A percentile compares a stretch with the other conserved stretches of the same genome.
Evolutionary conservation across 2,113 vertebrate genomes (phyloP).

Genomic region (Otis tarda): DNA sequence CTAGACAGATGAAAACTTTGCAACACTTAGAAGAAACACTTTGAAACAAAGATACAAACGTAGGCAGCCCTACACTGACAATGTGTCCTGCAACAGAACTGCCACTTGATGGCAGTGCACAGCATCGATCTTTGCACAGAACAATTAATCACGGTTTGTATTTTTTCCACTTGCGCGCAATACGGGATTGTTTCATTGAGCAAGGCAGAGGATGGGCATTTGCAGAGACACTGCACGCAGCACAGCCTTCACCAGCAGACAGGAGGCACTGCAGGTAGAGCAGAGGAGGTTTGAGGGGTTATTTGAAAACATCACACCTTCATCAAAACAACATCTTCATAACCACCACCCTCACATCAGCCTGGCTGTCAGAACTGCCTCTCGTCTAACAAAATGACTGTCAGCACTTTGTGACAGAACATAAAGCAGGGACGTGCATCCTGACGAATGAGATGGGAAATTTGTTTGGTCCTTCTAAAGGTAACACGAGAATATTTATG

Average conservation of each 20-base stretch:
- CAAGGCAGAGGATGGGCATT: accelerated
- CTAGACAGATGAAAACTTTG: background rate
- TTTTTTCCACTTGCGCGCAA: background rate
- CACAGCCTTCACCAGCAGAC: background rate
- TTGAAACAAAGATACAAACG: background rate
- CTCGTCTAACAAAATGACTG: background rate
- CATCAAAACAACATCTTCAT: background rate
- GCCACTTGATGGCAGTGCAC: conserved; percentile 56
- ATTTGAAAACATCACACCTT: background rate
- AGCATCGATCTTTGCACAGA: background rate
- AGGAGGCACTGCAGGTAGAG: background rate
- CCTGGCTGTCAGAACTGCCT: background rate
- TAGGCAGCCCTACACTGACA: background rate
- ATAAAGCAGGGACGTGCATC: background rate
- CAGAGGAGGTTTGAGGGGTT: background rate
- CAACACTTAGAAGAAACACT: background rate
- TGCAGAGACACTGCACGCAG: background rate
- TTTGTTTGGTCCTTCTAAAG: background rate
- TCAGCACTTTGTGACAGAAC: background rate
- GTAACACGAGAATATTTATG: background rate
- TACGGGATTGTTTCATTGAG: background rate
- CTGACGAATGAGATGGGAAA: background rate
- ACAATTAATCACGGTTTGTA: background rate
- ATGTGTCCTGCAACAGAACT: background rate
- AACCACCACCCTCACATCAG: background rate